Base-by-base conservation (phyloP, 2,888 invertebrate species). In the Helobdella robusta region DNA sequence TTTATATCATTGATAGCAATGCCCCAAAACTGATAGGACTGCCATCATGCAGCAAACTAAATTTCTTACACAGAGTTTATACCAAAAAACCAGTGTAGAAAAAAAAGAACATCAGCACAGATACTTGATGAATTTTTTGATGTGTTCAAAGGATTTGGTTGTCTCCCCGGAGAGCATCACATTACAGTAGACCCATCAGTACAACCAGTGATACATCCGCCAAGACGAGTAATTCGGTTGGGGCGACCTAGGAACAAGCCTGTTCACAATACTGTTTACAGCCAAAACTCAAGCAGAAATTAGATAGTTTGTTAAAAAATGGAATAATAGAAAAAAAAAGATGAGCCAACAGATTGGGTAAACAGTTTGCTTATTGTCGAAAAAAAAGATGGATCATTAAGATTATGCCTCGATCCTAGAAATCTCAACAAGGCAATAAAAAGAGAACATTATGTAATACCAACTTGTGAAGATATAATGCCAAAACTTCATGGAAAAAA, bases 401-500 rank as follows among this genome's bases (percentile, higher is more conserved):
- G 11, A 40, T 40, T 40, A 40, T 40, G 44, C 11, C 11, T 40
- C 11, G 44, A 40, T n/a, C 44, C 44, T 40, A 40, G 44, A 40
- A n/a, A 40, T 40, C 15, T 50, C n/a, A 50, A 50, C 52, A 50
- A 50, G 23, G 58, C 58, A 60, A 68, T 68, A 35, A 66, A 69
- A 35, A 46, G 68, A 44, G 66, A 66, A 35, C 68, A 54, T 30
- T 48, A 68, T 35, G 36, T 44, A 18, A 68, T 69, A 25, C 66
- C 64, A 60, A 69, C 66, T 28, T 34, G 48, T 30, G 65, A 52
- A 34, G 67, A 68, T 23, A 59, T 68, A 23, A 30, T 30, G 25
- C 3, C 28, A 18, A 34, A 58, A 40, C 56, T 70, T 20, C 52
- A 25, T 58, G 70, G 71, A 30, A 68, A 65, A 30, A 69, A 52